Base-by-base conservation (phyloP, 2,113 vertebrate genomes). In the Sander vitreus region DNA sequence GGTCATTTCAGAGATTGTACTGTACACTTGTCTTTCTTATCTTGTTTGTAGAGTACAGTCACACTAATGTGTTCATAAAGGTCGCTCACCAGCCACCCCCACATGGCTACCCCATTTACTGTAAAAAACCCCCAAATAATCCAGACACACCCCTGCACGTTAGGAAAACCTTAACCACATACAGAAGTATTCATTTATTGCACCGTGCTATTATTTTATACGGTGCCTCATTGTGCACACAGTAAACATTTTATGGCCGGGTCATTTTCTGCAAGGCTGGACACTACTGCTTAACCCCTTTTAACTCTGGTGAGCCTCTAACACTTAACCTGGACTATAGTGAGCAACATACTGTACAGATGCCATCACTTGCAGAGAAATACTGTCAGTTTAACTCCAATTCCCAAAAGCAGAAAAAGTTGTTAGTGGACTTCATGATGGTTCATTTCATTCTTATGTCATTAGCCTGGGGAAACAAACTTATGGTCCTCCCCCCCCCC, bases 221-320 rank as follows among this genome's bases (percentile, higher is more conserved):
- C 57, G 1, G 47, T 3, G 5, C 54, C 67, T 79, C 55, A 48
- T 30, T 55, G 74, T 78, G 72, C 47, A 70, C 50, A 72, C 45
- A 14, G 45, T 27, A 63, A 57, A 57, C n/a, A n/a, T 63, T 80
- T 80, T 81, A 83, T 45, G 2, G 14, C 39, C 27, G 6, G 47
- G 59, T 33, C 18, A 23, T 80, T 85, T 81, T 63, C 54, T 73
- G 54, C 71, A 73, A 62, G 19, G 65, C n/a, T 80, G 62, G 76
- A 68, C 57, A 50, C 54, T 14, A 4, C 53, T 70, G 55, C n/a
- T 84, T 81, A 71, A 83, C 80, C 84, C 59, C 51, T 68, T 74
- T 84, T 78, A 81, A 80, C 59, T 53, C 55, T 0, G 18, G 11
- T 14, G 18, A 21, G 48, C 23, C 0, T 5, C 5, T 13, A 78